Evolutionary conservation across 2,113 vertebrate genomes (phyloP).

Genomic region (Meleagris gallopavo): DNA sequence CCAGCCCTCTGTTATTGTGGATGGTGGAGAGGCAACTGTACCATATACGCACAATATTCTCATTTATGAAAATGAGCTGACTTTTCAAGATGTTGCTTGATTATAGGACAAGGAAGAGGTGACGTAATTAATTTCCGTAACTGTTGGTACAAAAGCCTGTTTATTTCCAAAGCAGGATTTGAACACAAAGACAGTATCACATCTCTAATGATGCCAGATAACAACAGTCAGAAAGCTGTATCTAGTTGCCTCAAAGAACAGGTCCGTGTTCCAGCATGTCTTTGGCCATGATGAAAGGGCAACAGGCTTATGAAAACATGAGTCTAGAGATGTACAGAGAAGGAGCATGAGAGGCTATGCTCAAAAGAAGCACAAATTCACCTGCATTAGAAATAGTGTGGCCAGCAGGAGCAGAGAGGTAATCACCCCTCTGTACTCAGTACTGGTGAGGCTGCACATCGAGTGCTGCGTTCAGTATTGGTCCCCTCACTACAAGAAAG

Average conservation of each 20-base stretch:
- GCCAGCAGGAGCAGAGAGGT: too few species aligned
- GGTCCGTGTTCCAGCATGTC: background rate
- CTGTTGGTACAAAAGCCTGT: background rate
- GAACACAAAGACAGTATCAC: background rate
- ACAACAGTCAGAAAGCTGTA: background rate
- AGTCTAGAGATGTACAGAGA: background rate
- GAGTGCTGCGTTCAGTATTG: too few species aligned
- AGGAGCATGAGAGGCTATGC: background rate
- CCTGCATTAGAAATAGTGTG: too few species aligned
- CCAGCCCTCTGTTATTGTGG: background rate
- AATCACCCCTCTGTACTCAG: too few species aligned
- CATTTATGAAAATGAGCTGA: background rate
- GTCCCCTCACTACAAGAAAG: too few species aligned
- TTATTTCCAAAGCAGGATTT: background rate
- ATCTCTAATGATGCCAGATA: background rate
- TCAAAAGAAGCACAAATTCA: background rate
- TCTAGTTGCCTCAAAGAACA: background rate
- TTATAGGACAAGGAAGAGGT: background rate
- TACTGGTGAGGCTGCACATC: too few species aligned
- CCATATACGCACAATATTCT: background rate
- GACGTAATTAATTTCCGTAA: background rate
- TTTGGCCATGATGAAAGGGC: background rate
- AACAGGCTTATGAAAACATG: background rate
- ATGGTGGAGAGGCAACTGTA: background rate
- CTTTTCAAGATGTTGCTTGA: background rate